A percentile compares a stretch with the other conserved stretches of the same genome.
Conservation (phyloP, 2,113 vertebrate species). For the Scortum barcoo region DNA sequence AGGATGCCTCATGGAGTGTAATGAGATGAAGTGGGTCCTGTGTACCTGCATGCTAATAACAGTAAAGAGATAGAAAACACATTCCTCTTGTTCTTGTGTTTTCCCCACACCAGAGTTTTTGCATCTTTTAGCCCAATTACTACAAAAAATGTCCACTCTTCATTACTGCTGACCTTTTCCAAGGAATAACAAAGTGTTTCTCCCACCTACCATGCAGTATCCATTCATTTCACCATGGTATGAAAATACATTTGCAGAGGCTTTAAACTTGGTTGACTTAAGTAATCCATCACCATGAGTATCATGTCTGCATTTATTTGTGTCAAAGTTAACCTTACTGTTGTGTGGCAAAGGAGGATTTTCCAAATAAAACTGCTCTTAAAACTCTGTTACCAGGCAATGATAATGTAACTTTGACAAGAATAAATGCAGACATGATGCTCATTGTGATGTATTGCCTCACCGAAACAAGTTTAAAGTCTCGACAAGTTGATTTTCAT, state of each 20-base stretch:
- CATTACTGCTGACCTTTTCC: conserved; percentile 73
- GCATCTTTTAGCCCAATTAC: conserved; percentile 70
- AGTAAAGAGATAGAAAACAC: conserved; percentile 13
- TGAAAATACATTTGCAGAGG: conserved; percentile 62
- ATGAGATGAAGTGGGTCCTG: neutral
- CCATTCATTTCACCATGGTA: conserved; percentile 50
- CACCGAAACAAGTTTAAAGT: conserved; percentile 23
- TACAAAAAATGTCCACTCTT: conserved; percentile 40
- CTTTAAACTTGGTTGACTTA: conserved; percentile 61
- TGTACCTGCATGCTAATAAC: conserved; percentile 13
- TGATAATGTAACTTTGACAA: conserved; percentile 56
- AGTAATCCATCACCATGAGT: conserved; percentile 71
- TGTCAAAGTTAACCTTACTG: conserved; percentile 59
- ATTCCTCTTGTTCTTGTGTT: conserved; percentile 50
- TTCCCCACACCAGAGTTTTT: conserved; percentile 28
- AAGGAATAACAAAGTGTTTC: conserved; percentile 14
- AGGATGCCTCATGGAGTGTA: neutral
- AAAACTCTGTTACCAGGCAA: conserved; percentile 52
- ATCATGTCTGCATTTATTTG: conserved; percentile 64
- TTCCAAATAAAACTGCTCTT: conserved; percentile 46
- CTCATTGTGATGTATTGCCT: conserved; percentile 65
- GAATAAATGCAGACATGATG: conserved; percentile 49
- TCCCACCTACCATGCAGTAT: conserved; percentile 37
- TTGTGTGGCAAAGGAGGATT: conserved; percentile 26
- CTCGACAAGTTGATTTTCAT: conserved; percentile 18